Evolutionary conservation across 2,113 vertebrate genomes (phyloP), one percentile per base, ranked within the genome.

Genomic region (Lophura nycthemera): DNA sequence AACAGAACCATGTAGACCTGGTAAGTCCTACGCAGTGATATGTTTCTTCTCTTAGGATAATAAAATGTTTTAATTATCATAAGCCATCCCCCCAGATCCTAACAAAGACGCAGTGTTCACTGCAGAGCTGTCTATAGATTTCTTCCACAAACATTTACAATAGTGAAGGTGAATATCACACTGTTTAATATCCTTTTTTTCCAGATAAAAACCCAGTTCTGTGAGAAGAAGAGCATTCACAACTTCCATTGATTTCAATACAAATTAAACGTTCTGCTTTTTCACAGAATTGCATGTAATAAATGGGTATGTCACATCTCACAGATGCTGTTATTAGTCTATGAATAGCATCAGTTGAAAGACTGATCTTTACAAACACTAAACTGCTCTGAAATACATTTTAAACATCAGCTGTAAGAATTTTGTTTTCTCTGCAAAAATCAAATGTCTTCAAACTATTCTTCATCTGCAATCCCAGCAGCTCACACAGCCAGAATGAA

Each of bases 321-420:
- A 76, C 40, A 59, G 74, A 91, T 87, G 75, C 72, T 92, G 75
- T 71, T 92, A 92, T 92, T 95, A 92, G 57, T 81, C 65, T 77
- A 14, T 86, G 65, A 96, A 90, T 92, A 90, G 61, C 65, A 78
- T 78, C 82, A 61, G 56, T 73, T 89, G 71, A 80, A 91, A 81
- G 48, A 77, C 70, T 87, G 47, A 74, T 92, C 91, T 92, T 92
- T 74, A n/a, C n/a, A 80, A 85, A 48, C 27, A 81, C 21, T 89
- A 45, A 94, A 79, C 38, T 76, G n/a, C 59, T 94, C 40, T 83
- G 71, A 93, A 90, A 83, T 74, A 54, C 32, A 17, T 86, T 77
- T 79, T 50, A 60, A 91, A 36, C 12, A 83, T 27, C 56, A 52
- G 30, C 56, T 71, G n/a, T 50, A 43, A 54, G 47, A 77, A 79